A percentile compares a stretch with the other conserved stretches of the same genome.
These are phyloP conservation scores for Nycticebus coucang DNA, from an alignment of 2,113 vertebrate genomes.

Conservation along the genomic window DNA sequence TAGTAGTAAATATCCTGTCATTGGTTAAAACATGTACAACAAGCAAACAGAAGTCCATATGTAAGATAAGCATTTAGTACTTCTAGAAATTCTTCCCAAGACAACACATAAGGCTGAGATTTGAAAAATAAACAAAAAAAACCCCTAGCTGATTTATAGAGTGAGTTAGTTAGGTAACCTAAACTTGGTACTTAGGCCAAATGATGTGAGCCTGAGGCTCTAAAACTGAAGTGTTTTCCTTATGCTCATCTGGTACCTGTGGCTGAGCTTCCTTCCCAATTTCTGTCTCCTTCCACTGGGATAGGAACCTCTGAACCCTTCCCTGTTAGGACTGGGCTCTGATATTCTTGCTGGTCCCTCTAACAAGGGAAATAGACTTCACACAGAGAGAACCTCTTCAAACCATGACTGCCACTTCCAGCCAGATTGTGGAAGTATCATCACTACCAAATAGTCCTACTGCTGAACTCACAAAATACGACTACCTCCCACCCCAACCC, in stretches of 20 bases:
- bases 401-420: neutral
- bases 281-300: neutral
- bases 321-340: neutral
- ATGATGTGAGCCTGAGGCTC: neutral
- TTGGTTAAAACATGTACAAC: slow-evolving; percentile 40
- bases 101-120: neutral
- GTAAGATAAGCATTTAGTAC: neutral
- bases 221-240: neutral
- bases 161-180: neutral
- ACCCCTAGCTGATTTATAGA: neutral
- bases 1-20: slow-evolving; percentile 18
- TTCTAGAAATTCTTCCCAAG: slow-evolving; percentile 23
- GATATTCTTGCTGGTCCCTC: neutral
- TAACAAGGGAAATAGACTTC: neutral
- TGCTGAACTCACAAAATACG: neutral
- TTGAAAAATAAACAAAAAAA: neutral
- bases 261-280: neutral
- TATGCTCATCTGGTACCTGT: neutral
- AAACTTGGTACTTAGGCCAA: neutral
- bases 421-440: neutral
- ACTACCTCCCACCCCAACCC: neutral
- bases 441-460: neutral
- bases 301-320: neutral
- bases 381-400: neutral
- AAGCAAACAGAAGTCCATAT: slow-evolving; percentile 37